Base-by-base conservation (phyloP, 1,140 invertebrate genomes). In the Drosophila trapezifrons region DNA sequence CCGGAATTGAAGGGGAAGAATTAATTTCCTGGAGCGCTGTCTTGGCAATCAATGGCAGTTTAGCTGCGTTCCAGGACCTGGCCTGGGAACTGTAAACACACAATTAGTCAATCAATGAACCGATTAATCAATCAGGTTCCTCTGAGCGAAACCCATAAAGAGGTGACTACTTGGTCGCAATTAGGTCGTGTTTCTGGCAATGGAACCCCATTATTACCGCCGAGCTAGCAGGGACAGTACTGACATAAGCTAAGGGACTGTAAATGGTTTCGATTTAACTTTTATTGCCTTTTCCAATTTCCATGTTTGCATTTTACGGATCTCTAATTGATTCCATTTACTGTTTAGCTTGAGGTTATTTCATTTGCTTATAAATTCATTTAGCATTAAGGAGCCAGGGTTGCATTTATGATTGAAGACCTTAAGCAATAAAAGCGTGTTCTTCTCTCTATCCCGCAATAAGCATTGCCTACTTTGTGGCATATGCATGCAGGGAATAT, bases 71-170 rank as follows among this genome's bases (percentile, higher is more conserved):
- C 67, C 67, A 58, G 51, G 35, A 47, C 62, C 43, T 27, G 17
- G 51, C 42, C 66, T 58, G 67, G 65, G 67, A 71, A 71, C 66
- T 58, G 67, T 57, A 71, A 57, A 71, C 67, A 56, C 43, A 56
- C 43, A 57, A 49, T 71, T 56, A 71, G 52, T 71, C 35, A 71
- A 58, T 55, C 60, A 69, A 66, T 69, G 46, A 54, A 29, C 62
- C 66, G 66, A 70, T 71, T 57, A 58, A 71, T 71, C 66, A 71
- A 71, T 57, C 65, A 58, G 65, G 67, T 71, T 71, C 22, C 27
- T 1, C 67, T 35, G 54, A 37, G 38, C 20, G 20, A 7, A 43
- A 15, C 10, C 43, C 27, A 62, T 64, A 43, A 64, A 40, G 18
- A 69, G 62, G 60, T 69, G 65, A 32, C 60, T 66, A 69, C 18